A percentile compares a stretch with the other conserved stretches of the same genome.
Evolutionary conservation across 2,888 invertebrate genomes (phyloP).

Genomic region (Drosophila mayaguana): DNA sequence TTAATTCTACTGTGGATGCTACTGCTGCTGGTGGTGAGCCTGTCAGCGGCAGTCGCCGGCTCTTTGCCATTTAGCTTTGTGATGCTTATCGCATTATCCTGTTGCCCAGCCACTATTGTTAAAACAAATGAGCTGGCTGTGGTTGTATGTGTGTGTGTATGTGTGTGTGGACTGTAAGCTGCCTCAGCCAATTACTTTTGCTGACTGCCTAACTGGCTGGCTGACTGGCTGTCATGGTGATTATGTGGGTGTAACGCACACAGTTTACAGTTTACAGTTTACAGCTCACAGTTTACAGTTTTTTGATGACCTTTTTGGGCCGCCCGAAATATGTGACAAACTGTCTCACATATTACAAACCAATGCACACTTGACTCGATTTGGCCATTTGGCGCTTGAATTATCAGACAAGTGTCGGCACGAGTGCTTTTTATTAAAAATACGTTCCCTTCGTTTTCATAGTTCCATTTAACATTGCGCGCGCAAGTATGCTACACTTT

Average conservation of each 20-base stretch:
- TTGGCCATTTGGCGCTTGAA: slow-evolving; percentile 36
- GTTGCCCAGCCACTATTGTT: slow-evolving; percentile 36
- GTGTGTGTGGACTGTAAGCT: slow-evolving; percentile 24
- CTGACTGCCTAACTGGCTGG: slow-evolving; percentile 8
- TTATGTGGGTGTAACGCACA: slow-evolving; percentile 21
- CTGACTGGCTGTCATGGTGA: slow-evolving; percentile 37
- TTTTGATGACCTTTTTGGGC: slow-evolving; percentile 7
- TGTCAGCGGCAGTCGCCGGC: slow-evolving; percentile 28
- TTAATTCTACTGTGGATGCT: slow-evolving; percentile 61
- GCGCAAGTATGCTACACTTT: slow-evolving; percentile 14
- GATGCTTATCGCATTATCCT: slow-evolving; percentile 59
- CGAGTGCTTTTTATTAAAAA: slow-evolving; percentile 49
- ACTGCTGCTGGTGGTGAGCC: slow-evolving; percentile 18
- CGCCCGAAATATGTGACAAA: slow-evolving; percentile 18
- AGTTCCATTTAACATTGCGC: slow-evolving; percentile 4
- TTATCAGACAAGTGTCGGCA: slow-evolving; percentile 29
- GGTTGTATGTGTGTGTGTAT: slow-evolving; percentile 11
- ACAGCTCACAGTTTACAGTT: neutral
- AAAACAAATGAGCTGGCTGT: slow-evolving; percentile 56
- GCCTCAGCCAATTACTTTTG: slow-evolving; percentile 35
- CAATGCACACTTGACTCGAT: slow-evolving; percentile 39
- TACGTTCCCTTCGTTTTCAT: slow-evolving; percentile 25
- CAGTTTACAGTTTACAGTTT: slow-evolving; percentile 8
- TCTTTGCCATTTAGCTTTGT: slow-evolving; percentile 50
- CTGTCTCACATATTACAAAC: slow-evolving; percentile 17